Evolutionary conservation across 2,888 invertebrate species (phyloP), one percentile per base, ranked within the genome.

Genomic region (Liodrosophila aerea): DNA sequence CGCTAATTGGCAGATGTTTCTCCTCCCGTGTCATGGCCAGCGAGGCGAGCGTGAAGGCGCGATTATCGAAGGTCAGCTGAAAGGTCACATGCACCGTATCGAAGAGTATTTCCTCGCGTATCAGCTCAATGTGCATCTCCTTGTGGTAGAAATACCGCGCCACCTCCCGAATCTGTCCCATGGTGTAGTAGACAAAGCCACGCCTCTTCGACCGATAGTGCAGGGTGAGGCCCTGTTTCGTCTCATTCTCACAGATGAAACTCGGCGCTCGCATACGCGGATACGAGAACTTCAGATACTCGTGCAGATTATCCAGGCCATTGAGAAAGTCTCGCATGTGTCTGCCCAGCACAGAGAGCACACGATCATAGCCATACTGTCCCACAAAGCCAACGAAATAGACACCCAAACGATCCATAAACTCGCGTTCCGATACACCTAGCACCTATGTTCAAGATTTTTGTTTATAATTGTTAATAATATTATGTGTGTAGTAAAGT

Each of bases 221-320:
- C 57, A 99, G 91, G 0, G 97, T 97, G 64, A 99, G 91, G 0
- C 98, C 98, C 86, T 96, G 95, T 53, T 95, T 92, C 0, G 97
- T 96, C 89, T 99, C 98, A 87, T 97, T 97, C 89, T 98, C 98
- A 87, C 98, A 98, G 78, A 98, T 98, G 89, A 99, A 99, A 50
- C 97, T 97, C 0, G 99, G 99, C 0, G 98, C 98, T n/a, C 90
- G 86, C 91, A 94, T 92, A 76, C 95, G 92, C 0, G 98, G 98
- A 88, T 98, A 98, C 50, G 97, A 97, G 91, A 98, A 98, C 89
- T 98, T 96, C 41, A 99, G 92, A 89, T 99, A 99, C 89, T 98
- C 98, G 89, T 99, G 99, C 16, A 99, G 92, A 91, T 98, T 98
- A 91, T 99, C 98, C 76, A 99, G 91, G 0, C 97, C 98, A 87